Percentiles rank a stretch among this genome's conserved stretches.
phyloP scores from a whole-genome alignment of 2,113 vertebrate species.

The Alaudala cheleensis region DNA sequence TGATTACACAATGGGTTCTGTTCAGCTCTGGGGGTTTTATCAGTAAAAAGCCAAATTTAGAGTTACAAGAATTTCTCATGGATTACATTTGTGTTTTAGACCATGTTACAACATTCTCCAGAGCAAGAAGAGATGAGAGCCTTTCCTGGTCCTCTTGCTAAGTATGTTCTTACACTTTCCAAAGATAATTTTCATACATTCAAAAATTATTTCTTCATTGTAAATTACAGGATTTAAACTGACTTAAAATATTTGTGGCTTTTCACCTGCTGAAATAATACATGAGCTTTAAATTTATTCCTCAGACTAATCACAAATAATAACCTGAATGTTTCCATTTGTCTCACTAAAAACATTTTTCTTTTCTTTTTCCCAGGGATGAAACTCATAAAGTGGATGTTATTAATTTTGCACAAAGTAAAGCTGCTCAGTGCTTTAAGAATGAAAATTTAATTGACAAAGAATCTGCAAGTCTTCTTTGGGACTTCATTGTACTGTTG shows the following conservation, averaged over 20 bases:
- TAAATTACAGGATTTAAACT: neutral
- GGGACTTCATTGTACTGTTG: constrained; percentile 92
- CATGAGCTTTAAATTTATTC: neutral
- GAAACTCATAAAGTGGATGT: constrained; percentile 99
- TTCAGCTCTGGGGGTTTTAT: neutral
- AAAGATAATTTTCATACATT: neutral
- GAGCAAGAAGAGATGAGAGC: constrained; percentile 89
- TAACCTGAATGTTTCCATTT: neutral
- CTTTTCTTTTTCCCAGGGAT: constrained; percentile 70
- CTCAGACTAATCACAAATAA: neutral
- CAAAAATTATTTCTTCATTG: neutral
- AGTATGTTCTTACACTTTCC: constrained; percentile 73
- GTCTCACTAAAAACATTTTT: neutral
- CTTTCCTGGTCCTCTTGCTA: constrained; percentile 93
- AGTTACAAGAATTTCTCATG: neutral
- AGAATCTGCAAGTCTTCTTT: constrained; percentile 91
- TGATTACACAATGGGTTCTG: neutral
- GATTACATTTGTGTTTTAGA: constrained; percentile 66
- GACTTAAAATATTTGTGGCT: neutral
- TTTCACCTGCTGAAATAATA: neutral
- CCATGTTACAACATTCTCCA: constrained; percentile 84
- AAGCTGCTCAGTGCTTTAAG: constrained; percentile 85
- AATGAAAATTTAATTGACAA: constrained; percentile 87
- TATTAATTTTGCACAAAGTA: constrained; percentile 96
- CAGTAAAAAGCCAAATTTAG: neutral